A percentile compares a stretch with the other conserved stretches of the same genome.
These are phyloP conservation scores for Lithosia quadra DNA, from an alignment of 2,888 invertebrate species.

Conservation along the genomic window DNA sequence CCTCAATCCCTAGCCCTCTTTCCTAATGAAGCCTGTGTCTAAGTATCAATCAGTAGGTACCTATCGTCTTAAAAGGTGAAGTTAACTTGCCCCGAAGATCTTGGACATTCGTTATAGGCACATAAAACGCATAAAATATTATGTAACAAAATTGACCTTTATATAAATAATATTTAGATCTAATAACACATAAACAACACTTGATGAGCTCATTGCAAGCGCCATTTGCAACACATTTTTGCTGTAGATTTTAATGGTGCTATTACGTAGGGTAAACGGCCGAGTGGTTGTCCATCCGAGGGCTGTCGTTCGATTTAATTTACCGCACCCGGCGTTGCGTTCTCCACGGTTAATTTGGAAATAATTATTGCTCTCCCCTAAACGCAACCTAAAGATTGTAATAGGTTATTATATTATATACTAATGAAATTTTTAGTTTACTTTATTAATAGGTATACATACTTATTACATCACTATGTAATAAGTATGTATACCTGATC, in stretches of 20 bases:
- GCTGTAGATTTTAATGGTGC: constrained; percentile 77
- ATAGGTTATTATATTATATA: constrained; percentile 11
- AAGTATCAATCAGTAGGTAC: too few relatives aligned
- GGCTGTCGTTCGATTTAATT: constrained; percentile 81
- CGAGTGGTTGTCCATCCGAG: constrained; percentile 73
- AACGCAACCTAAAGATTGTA: constrained; percentile 44
- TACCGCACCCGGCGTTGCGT: constrained; percentile 78
- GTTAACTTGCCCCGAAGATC: too few relatives aligned
- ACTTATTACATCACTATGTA: too few relatives aligned
- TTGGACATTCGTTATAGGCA: neutral
- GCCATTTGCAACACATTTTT: constrained; percentile 81
- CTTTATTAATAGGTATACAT: too few relatives aligned
- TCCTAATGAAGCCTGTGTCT: too few relatives aligned
- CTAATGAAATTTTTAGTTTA: neutral
- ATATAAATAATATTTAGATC: constrained; percentile 34
- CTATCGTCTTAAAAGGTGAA: too few relatives aligned
- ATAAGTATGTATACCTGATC: too few relatives aligned
- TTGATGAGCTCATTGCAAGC: constrained; percentile 54
- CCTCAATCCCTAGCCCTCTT: too few relatives aligned
- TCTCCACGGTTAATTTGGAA: constrained; percentile 78
- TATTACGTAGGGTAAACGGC: constrained; percentile 76
- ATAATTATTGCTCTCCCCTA: constrained; percentile 79
- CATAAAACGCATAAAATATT: neutral
- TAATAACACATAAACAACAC: constrained; percentile 46
- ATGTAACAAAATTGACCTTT: neutral